A percentile compares a stretch with the other conserved stretches of the same genome.
phyloP scores from a whole-genome alignment of 2,113 vertebrate species.

The Cygnus buccinator region DNA sequence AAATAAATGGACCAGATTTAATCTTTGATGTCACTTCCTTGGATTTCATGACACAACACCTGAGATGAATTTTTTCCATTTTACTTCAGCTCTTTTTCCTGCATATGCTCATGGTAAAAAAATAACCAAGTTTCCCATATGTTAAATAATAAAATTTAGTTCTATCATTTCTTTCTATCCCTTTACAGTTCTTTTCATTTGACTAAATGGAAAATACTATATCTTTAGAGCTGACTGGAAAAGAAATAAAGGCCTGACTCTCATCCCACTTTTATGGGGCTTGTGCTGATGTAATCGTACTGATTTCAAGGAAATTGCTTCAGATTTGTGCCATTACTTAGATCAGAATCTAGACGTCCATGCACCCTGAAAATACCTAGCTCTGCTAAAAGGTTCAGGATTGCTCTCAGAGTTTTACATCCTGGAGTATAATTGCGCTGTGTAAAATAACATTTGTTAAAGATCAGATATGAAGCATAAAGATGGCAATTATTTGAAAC shows the following conservation, averaged over 20 bases:
- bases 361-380: conserved; percentile 19
- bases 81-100: conserved; percentile 46
- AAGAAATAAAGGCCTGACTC: conserved; percentile 60
- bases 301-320: conserved; percentile 53
- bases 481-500: conserved; percentile 56
- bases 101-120: conserved; percentile 48
- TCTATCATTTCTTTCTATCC: conserved; percentile 54
- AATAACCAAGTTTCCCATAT: conserved; percentile 56
- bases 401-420: conserved; percentile 28
- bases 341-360: conserved; percentile 23
- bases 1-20: conserved; percentile 40
- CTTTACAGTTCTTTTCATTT: conserved; percentile 47
- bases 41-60: conserved; percentile 56
- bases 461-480: conserved; percentile 21
- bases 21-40: conserved; percentile 65
- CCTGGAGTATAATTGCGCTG: conserved; percentile 43
- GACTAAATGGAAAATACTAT: conserved; percentile 51
- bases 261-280: conserved; percentile 13
- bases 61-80: conserved; percentile 58
- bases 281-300: conserved; percentile 36
- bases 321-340: conserved; percentile 45
- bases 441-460: conserved; percentile 55
- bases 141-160: conserved; percentile 60
- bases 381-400: conserved; percentile 40
- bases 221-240: conserved; percentile 50